phyloP scores from a whole-genome alignment of 2,797 vertebrate species.

The Mormyrus hasselquistii region DNA sequence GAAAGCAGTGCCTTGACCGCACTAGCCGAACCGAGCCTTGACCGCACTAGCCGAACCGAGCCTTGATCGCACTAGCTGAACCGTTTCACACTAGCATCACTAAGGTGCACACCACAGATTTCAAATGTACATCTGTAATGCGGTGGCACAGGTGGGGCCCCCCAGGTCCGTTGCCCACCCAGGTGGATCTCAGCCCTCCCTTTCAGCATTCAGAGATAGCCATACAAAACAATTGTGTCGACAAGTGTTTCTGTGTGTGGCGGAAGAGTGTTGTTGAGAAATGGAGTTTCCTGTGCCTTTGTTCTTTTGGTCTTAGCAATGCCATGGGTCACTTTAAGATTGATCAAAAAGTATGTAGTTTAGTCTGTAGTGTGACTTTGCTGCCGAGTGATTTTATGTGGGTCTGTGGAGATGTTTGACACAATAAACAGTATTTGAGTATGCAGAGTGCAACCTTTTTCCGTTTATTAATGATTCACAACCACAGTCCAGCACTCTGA shows the following conservation, averaged over 20 bases:
- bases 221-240: not conserved
- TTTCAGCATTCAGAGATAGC: not conserved
- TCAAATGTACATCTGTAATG: not conserved
- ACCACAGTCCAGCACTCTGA: not conserved
- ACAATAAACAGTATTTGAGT: not conserved
- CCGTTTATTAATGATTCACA: not conserved
- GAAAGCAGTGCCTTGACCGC: not conserved
- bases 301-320: not conserved
- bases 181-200: not conserved
- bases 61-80: no score
- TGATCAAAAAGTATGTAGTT: not conserved
- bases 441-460: not conserved
- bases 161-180: not conserved
- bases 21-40: not conserved
- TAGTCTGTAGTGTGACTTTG: not conserved
- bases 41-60: no score
- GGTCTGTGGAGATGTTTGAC: not conserved
- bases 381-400: not conserved
- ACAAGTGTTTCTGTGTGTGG: not conserved
- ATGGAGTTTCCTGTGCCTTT: not conserved
- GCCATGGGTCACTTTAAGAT: not conserved
- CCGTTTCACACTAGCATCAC: not conserved
- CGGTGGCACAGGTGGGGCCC: not conserved
- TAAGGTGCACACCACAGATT: not conserved
- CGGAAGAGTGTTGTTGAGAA: not conserved